Evolutionary conservation across 2,888 invertebrate species (phyloP).

Genomic region (Ypsolopha scabrella): DNA sequence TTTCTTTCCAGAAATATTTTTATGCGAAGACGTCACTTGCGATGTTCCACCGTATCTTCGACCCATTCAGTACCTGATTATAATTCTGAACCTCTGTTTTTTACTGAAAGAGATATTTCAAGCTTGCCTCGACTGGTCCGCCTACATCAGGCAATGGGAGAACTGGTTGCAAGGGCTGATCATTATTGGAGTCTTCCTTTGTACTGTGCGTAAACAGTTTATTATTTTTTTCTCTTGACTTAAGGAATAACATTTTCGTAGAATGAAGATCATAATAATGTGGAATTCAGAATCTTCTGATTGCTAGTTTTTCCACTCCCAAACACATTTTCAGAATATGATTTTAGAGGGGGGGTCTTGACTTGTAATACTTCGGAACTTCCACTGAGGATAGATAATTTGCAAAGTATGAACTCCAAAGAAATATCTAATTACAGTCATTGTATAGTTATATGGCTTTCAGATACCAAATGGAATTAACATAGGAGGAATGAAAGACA

Average conservation of each 20-base stretch:
- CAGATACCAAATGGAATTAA: slow-evolving; percentile 49
- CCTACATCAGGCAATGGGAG: slow-evolving; percentile 85
- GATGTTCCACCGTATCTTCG: slow-evolving; percentile 45
- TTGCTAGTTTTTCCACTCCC: too few species aligned
- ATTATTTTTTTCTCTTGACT: too few species aligned
- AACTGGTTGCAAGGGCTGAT: slow-evolving; percentile 88
- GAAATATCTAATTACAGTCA: not conserved
- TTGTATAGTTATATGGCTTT: slow-evolving; percentile 1
- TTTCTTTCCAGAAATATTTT: slow-evolving; percentile 58
- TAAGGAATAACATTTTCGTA: too few species aligned
- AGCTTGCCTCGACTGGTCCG: slow-evolving; percentile 77
- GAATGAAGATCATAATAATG: too few species aligned
- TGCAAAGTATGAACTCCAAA: too few species aligned
- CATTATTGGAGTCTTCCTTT: slow-evolving; percentile 77
- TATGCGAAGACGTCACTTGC: slow-evolving; percentile 56
- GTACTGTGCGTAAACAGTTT: slow-evolving; percentile 60
- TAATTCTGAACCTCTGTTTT: slow-evolving; percentile 74
- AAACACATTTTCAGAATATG: too few species aligned
- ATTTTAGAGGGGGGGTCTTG: too few species aligned
- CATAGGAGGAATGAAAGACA: slow-evolving; percentile 31
- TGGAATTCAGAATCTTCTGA: too few species aligned
- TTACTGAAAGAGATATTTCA: slow-evolving; percentile 83
- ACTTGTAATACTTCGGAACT: too few species aligned
- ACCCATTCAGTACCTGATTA: slow-evolving; percentile 71
- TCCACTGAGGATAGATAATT: too few species aligned